These are phyloP conservation scores for Heptranchias perlo DNA, from an alignment of 2,113 vertebrate genomes.

Conservation along the genomic window DNA sequence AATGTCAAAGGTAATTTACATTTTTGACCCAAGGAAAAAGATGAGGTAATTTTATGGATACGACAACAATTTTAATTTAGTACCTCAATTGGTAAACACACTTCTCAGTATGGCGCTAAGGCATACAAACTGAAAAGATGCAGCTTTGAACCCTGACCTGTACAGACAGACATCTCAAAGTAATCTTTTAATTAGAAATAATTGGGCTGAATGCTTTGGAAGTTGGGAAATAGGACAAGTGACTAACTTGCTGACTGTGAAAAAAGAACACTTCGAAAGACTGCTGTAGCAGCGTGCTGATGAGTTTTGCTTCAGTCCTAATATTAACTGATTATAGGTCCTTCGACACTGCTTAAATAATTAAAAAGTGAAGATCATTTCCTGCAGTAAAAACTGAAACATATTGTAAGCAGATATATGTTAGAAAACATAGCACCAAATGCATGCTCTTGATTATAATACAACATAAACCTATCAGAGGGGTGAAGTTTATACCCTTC, in stretches of 20 bases:
- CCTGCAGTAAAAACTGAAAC: neutral
- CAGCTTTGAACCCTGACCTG: neutral
- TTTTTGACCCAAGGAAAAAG: neutral
- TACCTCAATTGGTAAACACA: neutral
- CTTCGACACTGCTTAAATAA: neutral
- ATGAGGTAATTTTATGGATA: neutral
- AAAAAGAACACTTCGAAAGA: neutral
- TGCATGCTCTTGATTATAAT: neutral
- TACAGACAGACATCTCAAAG: neutral
- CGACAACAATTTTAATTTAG: neutral
- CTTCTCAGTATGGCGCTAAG: neutral
- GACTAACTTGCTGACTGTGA: neutral
- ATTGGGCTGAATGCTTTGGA: neutral
- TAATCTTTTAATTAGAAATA: neutral
- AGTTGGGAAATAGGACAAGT: neutral
- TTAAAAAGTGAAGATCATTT: neutral
- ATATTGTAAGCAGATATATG: neutral
- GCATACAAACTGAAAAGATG: neutral
- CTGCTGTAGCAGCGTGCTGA: neutral
- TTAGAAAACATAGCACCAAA: neutral
- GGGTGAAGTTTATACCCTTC: neutral
- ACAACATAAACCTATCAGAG: neutral
- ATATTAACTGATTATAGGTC: neutral
- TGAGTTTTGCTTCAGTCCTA: neutral
- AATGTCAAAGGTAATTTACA: neutral